Conservation (phyloP, 2,113 vertebrate species). For the Bubo bubo region DNA sequence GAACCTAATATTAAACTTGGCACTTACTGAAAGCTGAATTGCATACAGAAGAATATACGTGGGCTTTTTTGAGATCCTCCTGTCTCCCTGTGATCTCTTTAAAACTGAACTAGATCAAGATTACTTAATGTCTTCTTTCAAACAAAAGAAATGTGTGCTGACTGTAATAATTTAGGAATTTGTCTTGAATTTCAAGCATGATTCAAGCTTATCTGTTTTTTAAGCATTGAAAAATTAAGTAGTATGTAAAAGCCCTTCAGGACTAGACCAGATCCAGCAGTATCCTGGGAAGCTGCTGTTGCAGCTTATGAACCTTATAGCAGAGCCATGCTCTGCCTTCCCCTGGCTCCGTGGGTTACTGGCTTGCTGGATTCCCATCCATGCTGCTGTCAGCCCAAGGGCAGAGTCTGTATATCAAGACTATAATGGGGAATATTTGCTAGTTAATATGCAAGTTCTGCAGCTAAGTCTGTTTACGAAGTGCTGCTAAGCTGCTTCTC, state of each 20-base stretch:
- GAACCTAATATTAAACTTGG: not conserved
- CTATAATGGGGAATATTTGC: not conserved
- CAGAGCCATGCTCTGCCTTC: not conserved
- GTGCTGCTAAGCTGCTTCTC: not conserved
- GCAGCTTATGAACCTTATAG: not conserved
- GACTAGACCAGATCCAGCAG: not conserved
- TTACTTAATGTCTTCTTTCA: not conserved
- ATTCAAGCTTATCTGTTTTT: not conserved
- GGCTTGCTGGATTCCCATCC: not conserved
- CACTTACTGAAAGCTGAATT: not conserved
- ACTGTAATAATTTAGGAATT: not conserved
- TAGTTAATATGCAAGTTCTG: not conserved
- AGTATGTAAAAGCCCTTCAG: not conserved
- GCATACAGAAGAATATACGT: not conserved
- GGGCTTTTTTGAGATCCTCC: not conserved
- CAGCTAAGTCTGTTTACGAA: not conserved
- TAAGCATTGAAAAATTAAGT: not conserved
- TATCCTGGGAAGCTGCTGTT: not conserved
- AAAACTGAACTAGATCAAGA: not conserved
- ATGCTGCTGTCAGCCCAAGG: rapidly evolving
- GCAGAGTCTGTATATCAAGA: not conserved
- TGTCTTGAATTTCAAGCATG: not conserved
- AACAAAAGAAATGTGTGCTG: not conserved
- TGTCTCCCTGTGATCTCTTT: not conserved
- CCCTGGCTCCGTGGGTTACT: not conserved